Percentiles rank a stretch among this genome's conserved stretches.
phyloP scores from a whole-genome alignment of 2,888 invertebrate species.

The Plusia festucae region DNA sequence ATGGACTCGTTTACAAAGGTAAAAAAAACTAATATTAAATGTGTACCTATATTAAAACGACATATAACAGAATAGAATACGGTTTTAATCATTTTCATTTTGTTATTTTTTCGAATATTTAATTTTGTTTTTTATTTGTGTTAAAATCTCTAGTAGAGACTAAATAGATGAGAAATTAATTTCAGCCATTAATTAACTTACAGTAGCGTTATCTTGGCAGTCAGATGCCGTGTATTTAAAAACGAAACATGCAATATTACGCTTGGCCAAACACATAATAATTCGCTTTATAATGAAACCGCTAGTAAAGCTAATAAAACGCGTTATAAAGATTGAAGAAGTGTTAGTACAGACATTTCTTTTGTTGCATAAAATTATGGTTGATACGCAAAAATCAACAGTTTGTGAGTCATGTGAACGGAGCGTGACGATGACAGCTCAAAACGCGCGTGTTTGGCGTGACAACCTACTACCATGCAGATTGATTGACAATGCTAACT shows the following conservation, averaged over 20 bases:
- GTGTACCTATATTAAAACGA: too few relatives aligned
- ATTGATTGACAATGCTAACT: slow-evolving; percentile 78
- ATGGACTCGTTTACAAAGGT: background rate
- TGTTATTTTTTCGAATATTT: too few relatives aligned
- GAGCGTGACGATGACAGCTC: background rate
- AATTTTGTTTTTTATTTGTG: too few relatives aligned
- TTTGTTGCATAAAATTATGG: slow-evolving; percentile 1
- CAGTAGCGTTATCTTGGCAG: background rate
- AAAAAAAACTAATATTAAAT: background rate
- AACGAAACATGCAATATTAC: slow-evolving; percentile 1
- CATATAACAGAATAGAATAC: too few relatives aligned
- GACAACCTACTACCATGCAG: slow-evolving; percentile 71
- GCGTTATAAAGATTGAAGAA: background rate
- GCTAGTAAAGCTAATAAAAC: background rate
- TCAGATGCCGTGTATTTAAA: background rate
- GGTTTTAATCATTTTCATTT: too few relatives aligned
- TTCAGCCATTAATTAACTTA: background rate
- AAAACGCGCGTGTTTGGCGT: slow-evolving; percentile 37
- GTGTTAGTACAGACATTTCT: background rate
- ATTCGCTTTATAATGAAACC: background rate
- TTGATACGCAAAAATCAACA: slow-evolving; percentile 37
- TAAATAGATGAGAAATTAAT: background rate
- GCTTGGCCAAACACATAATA: background rate
- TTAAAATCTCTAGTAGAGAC: too few relatives aligned
- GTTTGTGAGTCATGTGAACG: slow-evolving; percentile 8